Conservation (phyloP, 2,888 invertebrate species). For the Oxycera nigricornis region DNA sequence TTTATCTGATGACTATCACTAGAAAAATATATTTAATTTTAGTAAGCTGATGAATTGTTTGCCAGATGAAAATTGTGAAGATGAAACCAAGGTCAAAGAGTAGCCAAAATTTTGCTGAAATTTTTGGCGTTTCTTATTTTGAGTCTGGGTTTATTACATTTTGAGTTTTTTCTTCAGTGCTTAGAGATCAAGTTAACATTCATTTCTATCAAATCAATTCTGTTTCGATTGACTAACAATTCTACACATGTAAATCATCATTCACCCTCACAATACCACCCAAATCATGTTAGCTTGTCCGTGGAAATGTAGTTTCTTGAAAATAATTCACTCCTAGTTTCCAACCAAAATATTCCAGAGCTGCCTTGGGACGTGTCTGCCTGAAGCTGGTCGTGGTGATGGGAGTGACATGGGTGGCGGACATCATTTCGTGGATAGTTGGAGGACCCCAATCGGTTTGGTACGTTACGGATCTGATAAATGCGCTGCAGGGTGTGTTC, state of each 20-base stretch:
- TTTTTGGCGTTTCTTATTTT: too few species aligned
- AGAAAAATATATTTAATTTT: neutral
- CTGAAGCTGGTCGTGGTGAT: conserved; percentile 84
- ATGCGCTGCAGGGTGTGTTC: conserved; percentile 86
- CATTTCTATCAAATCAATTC: neutral
- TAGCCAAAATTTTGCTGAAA: neutral
- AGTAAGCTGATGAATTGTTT: neutral
- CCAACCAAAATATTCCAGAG: conserved; percentile 64
- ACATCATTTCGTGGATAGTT: conserved; percentile 83
- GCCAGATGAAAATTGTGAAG: neutral
- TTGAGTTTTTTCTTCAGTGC: too few species aligned
- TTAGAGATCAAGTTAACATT: neutral
- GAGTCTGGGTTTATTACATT: too few species aligned
- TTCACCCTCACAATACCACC: neutral
- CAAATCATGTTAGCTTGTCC: neutral
- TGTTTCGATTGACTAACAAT: neutral
- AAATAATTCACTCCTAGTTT: conserved; percentile 47
- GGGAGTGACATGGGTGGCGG: conserved; percentile 82
- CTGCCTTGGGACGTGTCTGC: conserved; percentile 82
- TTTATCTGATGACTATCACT: too few species aligned
- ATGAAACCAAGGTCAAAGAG: neutral
- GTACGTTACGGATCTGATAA: conserved; percentile 85
- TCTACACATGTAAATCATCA: too few species aligned
- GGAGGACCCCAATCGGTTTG: conserved; percentile 82
- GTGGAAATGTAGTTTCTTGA: neutral